Conservation (phyloP, 2,113 vertebrate genomes). For the Psittacula cyanocephala region DNA sequence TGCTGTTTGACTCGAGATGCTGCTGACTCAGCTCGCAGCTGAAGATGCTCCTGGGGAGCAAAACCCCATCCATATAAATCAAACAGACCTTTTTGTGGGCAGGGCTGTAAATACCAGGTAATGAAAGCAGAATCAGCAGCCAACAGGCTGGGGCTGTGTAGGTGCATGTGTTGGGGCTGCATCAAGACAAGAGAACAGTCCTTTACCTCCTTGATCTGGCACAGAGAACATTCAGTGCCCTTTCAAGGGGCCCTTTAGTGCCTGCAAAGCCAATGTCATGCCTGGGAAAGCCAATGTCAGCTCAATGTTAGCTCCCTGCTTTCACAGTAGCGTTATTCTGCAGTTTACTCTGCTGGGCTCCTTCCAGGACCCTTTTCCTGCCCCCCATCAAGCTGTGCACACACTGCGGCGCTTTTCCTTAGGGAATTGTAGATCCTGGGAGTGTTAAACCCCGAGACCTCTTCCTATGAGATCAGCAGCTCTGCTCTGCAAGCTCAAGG, state of each 20-base stretch:
- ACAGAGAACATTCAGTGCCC: not conserved
- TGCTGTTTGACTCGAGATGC: not conserved
- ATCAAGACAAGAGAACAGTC: not conserved
- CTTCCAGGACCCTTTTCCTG: not conserved
- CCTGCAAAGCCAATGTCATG: not conserved
- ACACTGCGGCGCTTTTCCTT: not conserved
- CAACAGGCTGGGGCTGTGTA: not conserved
- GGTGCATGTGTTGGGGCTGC: not conserved
- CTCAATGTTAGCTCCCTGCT: not conserved
- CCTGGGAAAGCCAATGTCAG: not conserved
- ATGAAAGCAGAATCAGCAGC: conserved; percentile 40
- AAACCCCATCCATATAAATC: not conserved
- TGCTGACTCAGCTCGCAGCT: conserved; percentile 43
- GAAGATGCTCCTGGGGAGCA: not conserved
- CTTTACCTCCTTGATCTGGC: not conserved
- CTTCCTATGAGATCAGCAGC: not conserved
- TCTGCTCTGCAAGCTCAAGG: not conserved
- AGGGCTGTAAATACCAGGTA: conserved; percentile 33
- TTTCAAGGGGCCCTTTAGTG: not conserved
- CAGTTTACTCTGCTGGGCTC: not conserved
- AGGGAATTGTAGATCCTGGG: not conserved
- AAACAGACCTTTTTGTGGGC: not conserved
- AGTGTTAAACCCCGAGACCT: not conserved
- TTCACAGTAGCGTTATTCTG: not conserved
- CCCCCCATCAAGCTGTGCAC: not conserved